These are phyloP conservation scores for Platynereis dumerilii DNA, from an alignment of 2,888 invertebrate species.

Conservation along the genomic window DNA sequence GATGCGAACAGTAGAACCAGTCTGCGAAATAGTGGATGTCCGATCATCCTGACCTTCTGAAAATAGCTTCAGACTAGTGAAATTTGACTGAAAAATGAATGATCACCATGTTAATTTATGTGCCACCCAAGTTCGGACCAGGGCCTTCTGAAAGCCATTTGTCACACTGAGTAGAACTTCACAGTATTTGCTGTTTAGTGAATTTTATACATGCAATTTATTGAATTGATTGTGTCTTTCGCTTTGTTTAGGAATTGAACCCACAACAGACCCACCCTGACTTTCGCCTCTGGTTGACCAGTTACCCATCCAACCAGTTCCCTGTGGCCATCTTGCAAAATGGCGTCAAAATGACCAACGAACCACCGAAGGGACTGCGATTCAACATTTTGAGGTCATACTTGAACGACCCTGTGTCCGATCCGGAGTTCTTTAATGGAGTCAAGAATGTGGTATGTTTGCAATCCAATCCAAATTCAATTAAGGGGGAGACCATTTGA, in stretches of 20 bases:
- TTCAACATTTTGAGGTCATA: conserved; percentile 68
- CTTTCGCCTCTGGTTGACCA: conserved; percentile 65
- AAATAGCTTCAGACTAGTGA: no score
- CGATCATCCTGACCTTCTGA: no score
- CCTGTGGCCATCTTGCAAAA: conserved; percentile 65
- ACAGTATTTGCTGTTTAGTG: no score
- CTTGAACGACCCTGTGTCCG: conserved; percentile 83
- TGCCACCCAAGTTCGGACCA: no score
- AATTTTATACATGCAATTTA: no score
- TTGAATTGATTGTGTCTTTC: conserved; percentile 3
- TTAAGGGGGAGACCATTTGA: background rate
- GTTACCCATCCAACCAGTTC: conserved; percentile 63
- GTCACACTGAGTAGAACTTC: no score
- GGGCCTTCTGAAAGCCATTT: no score
- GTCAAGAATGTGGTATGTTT: conserved; percentile 57
- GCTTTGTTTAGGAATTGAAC: conserved; percentile 57
- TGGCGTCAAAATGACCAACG: conserved; percentile 66
- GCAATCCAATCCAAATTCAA: no score
- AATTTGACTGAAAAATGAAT: no score
- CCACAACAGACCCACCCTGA: conserved; percentile 64
- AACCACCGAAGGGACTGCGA: conserved; percentile 64
- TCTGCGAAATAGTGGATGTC: no score
- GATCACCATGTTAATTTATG: no score
- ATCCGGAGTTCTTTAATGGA: conserved; percentile 79
- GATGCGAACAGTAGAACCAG: no score